These are phyloP conservation scores for Tupiocoris notatus DNA, from an alignment of 2,888 invertebrate genomes.

Conservation along the genomic window DNA sequence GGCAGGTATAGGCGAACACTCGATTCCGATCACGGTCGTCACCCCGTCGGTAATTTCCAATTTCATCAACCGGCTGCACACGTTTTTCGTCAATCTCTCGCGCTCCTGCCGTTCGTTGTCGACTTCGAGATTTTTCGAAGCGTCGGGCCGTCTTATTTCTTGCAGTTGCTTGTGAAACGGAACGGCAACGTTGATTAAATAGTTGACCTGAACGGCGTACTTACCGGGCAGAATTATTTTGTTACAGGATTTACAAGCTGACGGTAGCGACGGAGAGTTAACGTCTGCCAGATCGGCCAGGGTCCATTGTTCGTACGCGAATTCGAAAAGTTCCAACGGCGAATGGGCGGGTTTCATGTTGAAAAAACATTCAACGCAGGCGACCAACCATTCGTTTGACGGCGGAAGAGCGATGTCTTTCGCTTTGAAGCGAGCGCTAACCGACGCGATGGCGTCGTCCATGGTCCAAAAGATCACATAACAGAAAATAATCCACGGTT, in stretches of 20 bases:
- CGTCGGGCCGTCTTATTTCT: slow-evolving; percentile 46
- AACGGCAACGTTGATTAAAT: slow-evolving; percentile 49
- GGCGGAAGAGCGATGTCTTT: slow-evolving; percentile 38
- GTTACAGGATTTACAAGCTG: slow-evolving; percentile 41
- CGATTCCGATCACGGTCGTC: slow-evolving; percentile 49
- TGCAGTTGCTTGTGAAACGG: slow-evolving; percentile 50
- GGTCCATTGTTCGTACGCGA: slow-evolving; percentile 50
- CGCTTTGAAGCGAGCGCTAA: slow-evolving; percentile 32
- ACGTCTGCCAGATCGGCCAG: slow-evolving; percentile 50
- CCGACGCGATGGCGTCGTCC: slow-evolving; percentile 10
- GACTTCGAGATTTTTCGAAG: slow-evolving; percentile 46
- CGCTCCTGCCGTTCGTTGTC: slow-evolving; percentile 38
- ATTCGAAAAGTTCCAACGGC: slow-evolving; percentile 41
- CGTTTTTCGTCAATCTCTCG: slow-evolving; percentile 45
- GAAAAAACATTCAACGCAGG: slow-evolving; percentile 43
- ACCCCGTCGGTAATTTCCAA: slow-evolving; percentile 51
- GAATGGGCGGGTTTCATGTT: slow-evolving; percentile 6
- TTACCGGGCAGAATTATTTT: slow-evolving; percentile 45
- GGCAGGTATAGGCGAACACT: slow-evolving; percentile 49
- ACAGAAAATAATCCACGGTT: too few species aligned
- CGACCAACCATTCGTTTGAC: slow-evolving; percentile 43
- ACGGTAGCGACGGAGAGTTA: slow-evolving; percentile 47
- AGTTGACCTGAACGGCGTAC: slow-evolving; percentile 48
- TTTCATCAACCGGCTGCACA: slow-evolving; percentile 45
- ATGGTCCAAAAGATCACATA: neutral